A percentile compares a stretch with the other conserved stretches of the same genome.
phyloP scores from a whole-genome alignment of 2,797 vertebrate species.

The Danio albolineatus region DNA sequence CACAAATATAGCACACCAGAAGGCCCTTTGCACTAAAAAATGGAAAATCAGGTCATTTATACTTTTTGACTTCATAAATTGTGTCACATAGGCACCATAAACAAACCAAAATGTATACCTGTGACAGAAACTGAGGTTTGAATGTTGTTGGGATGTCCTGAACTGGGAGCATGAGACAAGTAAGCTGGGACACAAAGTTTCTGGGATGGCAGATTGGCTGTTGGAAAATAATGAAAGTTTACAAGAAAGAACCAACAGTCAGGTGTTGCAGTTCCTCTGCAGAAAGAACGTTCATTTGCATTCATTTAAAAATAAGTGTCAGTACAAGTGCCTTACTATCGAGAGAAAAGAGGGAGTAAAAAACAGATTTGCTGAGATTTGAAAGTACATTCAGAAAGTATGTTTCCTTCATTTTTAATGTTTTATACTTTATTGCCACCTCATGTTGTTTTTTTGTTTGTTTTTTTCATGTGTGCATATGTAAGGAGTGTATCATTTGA shows the following conservation, averaged over 20 bases:
- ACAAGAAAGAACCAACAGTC: not conserved
- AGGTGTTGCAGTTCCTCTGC: not conserved
- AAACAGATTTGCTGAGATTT: not conserved
- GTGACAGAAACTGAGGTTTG: conserved; percentile 81
- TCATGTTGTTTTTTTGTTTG: too few species aligned
- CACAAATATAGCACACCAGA: conserved; percentile 85
- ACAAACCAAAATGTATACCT: conserved; percentile 66
- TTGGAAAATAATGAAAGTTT: conserved; percentile 35
- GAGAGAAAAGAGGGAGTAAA: conserved; percentile 5
- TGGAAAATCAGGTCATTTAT: not conserved
- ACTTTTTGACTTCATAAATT: not conserved
- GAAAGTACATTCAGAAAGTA: not conserved
- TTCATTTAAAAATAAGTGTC: not conserved
- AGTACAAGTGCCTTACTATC: not conserved
- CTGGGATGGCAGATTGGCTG: conserved; percentile 82
- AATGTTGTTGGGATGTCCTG: conserved; percentile 75
- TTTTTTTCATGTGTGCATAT: too few species aligned
- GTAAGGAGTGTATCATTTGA: too few species aligned
- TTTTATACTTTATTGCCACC: not conserved
- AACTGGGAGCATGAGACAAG: conserved; percentile 82
- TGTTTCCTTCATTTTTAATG: not conserved
- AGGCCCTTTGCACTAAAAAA: conserved; percentile 84
- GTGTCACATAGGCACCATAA: not conserved
- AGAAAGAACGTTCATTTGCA: not conserved
- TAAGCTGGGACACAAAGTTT: conserved; percentile 86